Conservation (phyloP, 2,888 invertebrate species). For the Halictus ligatus region DNA sequence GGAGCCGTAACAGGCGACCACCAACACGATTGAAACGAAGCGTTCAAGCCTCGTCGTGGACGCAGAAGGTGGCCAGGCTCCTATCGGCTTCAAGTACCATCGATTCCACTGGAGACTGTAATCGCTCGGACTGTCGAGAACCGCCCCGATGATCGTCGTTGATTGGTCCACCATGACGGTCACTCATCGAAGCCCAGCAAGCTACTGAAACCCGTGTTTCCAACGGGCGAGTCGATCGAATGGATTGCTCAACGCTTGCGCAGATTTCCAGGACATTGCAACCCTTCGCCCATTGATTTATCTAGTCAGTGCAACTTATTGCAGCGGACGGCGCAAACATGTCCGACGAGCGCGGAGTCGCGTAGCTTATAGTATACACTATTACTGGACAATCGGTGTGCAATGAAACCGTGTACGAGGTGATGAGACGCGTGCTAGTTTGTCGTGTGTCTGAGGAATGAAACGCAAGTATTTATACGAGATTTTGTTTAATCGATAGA, state of each 20-base stretch:
- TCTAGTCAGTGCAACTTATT: slow-evolving; percentile 1
- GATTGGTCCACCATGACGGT: not conserved
- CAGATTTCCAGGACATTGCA: not conserved
- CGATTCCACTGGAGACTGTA: slow-evolving; percentile 63
- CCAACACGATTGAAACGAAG: slow-evolving; percentile 16
- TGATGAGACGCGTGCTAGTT: too few species aligned
- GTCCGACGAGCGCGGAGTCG: not conserved
- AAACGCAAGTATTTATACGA: too few species aligned
- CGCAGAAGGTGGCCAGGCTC: slow-evolving; percentile 58
- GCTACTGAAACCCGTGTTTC: slow-evolving; percentile 3
- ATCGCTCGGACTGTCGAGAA: slow-evolving; percentile 22
- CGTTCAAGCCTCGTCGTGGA: slow-evolving; percentile 14
- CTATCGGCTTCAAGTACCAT: slow-evolving; percentile 62
- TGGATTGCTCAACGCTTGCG: slow-evolving; percentile 9
- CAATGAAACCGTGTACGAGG: too few species aligned
- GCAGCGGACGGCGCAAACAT: not conserved
- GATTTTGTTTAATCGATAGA: not conserved
- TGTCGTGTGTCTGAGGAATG: too few species aligned
- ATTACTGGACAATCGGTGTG: not conserved
- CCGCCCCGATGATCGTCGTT: slow-evolving; percentile 1
- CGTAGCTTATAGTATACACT: not conserved
- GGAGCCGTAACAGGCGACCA: slow-evolving; percentile 37
- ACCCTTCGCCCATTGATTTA: slow-evolving; percentile 16
- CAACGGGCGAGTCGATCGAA: not conserved
- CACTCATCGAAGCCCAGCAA: not conserved